Conservation (phyloP, 2,888 invertebrate species). For the Nephrotoma flavescens region DNA sequence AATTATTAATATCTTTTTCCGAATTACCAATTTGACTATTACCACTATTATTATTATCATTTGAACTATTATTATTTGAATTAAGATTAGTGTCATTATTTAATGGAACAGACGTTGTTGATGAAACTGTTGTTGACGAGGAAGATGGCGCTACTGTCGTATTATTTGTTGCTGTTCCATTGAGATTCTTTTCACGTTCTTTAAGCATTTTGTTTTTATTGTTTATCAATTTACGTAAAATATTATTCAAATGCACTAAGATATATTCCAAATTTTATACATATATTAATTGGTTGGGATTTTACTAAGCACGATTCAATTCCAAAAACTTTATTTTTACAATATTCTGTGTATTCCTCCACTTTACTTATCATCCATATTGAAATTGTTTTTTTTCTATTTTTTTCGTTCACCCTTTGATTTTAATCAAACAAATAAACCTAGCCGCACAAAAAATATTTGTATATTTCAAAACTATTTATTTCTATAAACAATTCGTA, state of each 20-base stretch:
- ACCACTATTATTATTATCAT: constrained; percentile 8
- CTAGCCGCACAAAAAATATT: too few relatives aligned
- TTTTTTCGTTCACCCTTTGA: not conserved
- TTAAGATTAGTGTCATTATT: not conserved
- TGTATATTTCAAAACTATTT: too few relatives aligned
- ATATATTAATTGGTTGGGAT: too few relatives aligned
- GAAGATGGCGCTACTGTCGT: constrained; percentile 3
- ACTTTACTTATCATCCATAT: not conserved
- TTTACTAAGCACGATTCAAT: too few relatives aligned
- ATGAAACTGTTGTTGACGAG: constrained; percentile 2
- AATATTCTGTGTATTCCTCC: not conserved
- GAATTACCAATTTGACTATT: constrained; percentile 13
- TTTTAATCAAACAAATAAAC: too few relatives aligned
- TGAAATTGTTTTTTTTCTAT: not conserved
- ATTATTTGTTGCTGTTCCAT: not conserved
- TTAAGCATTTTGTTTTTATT: not conserved
- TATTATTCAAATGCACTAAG: not conserved
- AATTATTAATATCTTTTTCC: not conserved
- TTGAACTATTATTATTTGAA: not conserved
- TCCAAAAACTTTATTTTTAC: too few relatives aligned
- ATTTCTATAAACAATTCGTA: not conserved
- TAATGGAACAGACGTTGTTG: not conserved
- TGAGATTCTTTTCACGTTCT: constrained; percentile 2
- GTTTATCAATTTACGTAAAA: not conserved
- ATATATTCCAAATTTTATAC: not conserved